These are phyloP conservation scores for Pogona vitticeps DNA, from an alignment of 2,113 vertebrate genomes.

Conservation along the genomic window DNA sequence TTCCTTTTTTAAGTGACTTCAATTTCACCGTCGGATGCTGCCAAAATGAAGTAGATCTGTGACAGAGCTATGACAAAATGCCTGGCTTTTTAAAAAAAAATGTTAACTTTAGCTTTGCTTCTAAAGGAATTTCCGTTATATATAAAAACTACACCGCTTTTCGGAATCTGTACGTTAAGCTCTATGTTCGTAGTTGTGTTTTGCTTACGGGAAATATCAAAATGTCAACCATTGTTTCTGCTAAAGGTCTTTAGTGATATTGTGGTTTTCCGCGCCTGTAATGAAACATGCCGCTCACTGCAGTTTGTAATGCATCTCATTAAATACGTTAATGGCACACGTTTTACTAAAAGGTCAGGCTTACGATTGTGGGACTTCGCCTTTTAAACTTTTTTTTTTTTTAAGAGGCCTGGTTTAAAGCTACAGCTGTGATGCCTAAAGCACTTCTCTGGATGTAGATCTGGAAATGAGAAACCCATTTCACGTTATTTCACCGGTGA, in stretches of 20 bases:
- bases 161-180: constrained; percentile 52
- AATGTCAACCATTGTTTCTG: constrained; percentile 85
- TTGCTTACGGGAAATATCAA: constrained; percentile 82
- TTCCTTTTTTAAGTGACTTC: background rate
- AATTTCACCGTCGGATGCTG: background rate
- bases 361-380: constrained; percentile 69
- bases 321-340: constrained; percentile 80
- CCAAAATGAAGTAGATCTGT: constrained; percentile 15
- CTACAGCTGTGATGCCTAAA: constrained; percentile 32
- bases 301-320: constrained; percentile 81
- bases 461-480: background rate
- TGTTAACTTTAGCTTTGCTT: too few relatives aligned
- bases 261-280: constrained; percentile 75
- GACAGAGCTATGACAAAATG: constrained; percentile 19
- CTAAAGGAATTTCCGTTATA: constrained; percentile 18
- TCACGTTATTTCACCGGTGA: too few relatives aligned
- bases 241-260: constrained; percentile 82
- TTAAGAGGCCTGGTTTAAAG: constrained; percentile 60
- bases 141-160: constrained; percentile 34
- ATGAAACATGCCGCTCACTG: constrained; percentile 76
- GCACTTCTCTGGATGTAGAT: constrained; percentile 27
- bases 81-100: constrained; percentile 34
- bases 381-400: constrained; percentile 62
- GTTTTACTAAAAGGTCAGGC: constrained; percentile 81
- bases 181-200: constrained; percentile 59